Base-by-base conservation (phyloP, 2,888 invertebrate species). In the Plebejus argus region DNA sequence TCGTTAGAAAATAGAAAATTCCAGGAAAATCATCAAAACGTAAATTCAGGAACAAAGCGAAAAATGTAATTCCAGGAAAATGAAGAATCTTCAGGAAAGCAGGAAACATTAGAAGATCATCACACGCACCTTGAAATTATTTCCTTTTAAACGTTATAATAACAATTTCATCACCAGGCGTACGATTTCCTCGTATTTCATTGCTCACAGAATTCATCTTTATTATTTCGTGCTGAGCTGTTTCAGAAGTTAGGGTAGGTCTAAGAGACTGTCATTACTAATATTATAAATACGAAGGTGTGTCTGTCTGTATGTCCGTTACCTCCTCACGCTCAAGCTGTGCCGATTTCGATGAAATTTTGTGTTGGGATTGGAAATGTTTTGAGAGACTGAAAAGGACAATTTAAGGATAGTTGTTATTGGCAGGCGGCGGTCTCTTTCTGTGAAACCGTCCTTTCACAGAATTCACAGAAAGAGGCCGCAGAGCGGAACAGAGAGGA, bases 171-270 rank as follows among this genome's bases (percentile, higher is more conserved):
- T 66, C 66, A 66, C 28, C 61, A 15, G 61, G 2, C 61, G 12
- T 18, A 66, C 66, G 66, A 18, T 66, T 66, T 33, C 28, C 66
- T 66, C 18, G 66, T 66, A 66, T 66, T 66, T 33, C 66, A 66
- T 66, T 28, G 66, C 66, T 33, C 66, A 66, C 28, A 66, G 66
- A 33, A 28, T 66, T 15, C 15, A 28, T 33, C 15, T 33, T 66
- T 61, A 61, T 15, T 33, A 28, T 33, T 66, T 18, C 2, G 18
- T 33, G 28, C 20, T 58, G 8, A 5, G 28, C 15, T 28, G 66
- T 23, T 61, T 23, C 4, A 28, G 66, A 66, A 28, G 28, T 15
- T 45, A 12, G 45, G 12, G 39, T 39, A 45, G 12, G 45, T 45
- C 39, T 39, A 35, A 35, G 39, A 8, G 39, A 39, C 39, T 39